Evolutionary conservation across 2,888 invertebrate species (phyloP), one percentile per base, ranked within the genome.

Genomic region (Calameuta filiformis): DNA sequence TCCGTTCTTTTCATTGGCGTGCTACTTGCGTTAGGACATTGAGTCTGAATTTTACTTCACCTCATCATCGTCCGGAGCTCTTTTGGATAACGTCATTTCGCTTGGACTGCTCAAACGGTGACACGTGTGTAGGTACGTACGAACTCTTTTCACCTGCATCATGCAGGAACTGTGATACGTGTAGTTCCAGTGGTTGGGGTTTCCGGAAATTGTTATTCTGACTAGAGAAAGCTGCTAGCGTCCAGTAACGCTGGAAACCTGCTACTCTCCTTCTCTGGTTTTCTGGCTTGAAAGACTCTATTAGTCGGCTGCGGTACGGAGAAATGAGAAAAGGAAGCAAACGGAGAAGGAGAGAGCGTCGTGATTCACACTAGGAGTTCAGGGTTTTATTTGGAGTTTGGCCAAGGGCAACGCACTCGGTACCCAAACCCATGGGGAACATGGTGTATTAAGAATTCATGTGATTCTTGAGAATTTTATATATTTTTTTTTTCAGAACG

Each of bases 391-490:
- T 87, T 86, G 86, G 87, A 87, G 85, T 81, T 84, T 85, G 86
- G 86, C 86, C 87, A 86, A 86, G 86, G 86, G 85, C 85, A 87
- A 87, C 85, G 86, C 81, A 86, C 87, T 86, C 73, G 56, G 56
- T 56, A 56, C 56, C 0, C 56, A 56, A 56, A 56, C 23, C 23
- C 56, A 12, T 35, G 40, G 73, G 73, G 56, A 73, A 73, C 56
- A 23, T 56, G 23, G 56, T 23, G 56, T 56, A 56, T 56, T 9
- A 9, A 0, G 23, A 23, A 56, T 56, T 56, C 23, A 23, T 56
- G 6, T 56, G 23, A 56, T 56, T 56, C 15, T 56, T 23, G 23
- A 23, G 15, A 56, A 23, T 23, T 56, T 56, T 56, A 23, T 6
- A n/a, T n/a, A n/a, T 74, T 12, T 81, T 75, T 74, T 33, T 73